Percentiles rank a stretch among this genome's conserved stretches.
These are phyloP conservation scores for Drosophila colorata DNA, from an alignment of 2,888 invertebrate genomes.

Conservation along the genomic window DNA sequence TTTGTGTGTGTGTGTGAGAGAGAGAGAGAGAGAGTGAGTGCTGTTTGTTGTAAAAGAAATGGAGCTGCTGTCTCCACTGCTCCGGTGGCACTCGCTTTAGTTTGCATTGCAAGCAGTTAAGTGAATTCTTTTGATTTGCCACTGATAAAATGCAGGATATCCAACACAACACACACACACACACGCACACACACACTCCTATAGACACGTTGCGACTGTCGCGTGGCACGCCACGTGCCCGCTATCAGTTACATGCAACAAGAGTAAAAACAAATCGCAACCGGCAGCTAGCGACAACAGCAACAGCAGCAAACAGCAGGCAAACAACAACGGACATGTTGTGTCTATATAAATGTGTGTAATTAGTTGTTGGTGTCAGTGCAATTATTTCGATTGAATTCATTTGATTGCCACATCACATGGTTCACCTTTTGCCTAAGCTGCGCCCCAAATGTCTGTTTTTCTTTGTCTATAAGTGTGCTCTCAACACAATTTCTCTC, in stretches of 20 bases:
- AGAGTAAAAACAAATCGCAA: conserved; percentile 32
- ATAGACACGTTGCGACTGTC: conserved; percentile 21
- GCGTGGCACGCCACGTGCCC: conserved; percentile 39
- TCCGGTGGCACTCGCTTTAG: conserved; percentile 14
- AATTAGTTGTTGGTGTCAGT: conserved; percentile 47
- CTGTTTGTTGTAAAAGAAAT: conserved; percentile 15
- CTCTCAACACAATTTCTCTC: too few species aligned
- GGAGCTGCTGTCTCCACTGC: conserved; percentile 13
- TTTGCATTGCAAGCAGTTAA: conserved; percentile 44
- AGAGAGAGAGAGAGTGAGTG: conserved; percentile 3
- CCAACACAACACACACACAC: conserved; percentile 4
- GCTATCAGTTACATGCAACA: conserved; percentile 55
- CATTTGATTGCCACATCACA: conserved; percentile 47
- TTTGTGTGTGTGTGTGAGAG: conserved; percentile 1
- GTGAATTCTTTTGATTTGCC: conserved; percentile 54
- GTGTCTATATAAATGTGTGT: conserved; percentile 51
- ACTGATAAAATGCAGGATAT: conserved; percentile 39
- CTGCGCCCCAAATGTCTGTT: conserved; percentile 1
- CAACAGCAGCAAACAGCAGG: conserved; percentile 1
- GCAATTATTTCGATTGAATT: conserved; percentile 51
- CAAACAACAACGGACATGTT: conserved; percentile 11
- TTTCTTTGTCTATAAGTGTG: background rate
- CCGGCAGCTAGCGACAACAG: conserved; percentile 24
- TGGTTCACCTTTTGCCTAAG: conserved; percentile 12
- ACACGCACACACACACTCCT: conserved; percentile 7